phyloP scores from a whole-genome alignment of 2,888 invertebrate species.

The Pollenia griseotomentosa region DNA sequence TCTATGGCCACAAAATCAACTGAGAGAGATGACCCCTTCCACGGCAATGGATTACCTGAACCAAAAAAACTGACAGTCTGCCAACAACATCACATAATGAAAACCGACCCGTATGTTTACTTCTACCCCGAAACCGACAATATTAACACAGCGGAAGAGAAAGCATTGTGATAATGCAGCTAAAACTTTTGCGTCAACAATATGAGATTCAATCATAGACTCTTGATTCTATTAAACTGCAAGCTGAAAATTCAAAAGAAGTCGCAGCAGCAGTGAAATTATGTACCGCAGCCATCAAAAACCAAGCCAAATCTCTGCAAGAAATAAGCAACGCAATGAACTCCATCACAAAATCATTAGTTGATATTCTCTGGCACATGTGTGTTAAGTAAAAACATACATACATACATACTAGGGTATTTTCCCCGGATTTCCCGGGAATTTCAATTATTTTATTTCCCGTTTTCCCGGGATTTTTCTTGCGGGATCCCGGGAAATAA shows the following conservation, averaged over 20 bases:
- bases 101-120: background rate
- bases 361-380: background rate
- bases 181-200: constrained; percentile 1
- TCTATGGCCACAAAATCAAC: too few relatives aligned
- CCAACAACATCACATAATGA: background rate
- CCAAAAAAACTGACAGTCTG: background rate
- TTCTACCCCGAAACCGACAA: background rate
- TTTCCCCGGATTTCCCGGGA: too few relatives aligned
- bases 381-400: background rate
- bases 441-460: too few relatives aligned
- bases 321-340: background rate
- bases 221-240: too few relatives aligned
- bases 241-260: too few relatives aligned
- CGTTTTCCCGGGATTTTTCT: too few relatives aligned
- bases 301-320: background rate
- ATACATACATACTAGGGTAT: too few relatives aligned
- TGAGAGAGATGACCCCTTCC: background rate
- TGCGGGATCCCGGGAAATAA: too few relatives aligned
- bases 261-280: background rate
- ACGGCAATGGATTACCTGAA: background rate
- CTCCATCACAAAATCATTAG: background rate
- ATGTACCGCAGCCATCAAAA: background rate
- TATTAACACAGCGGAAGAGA: background rate
- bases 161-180: background rate
- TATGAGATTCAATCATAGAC: background rate